Base-by-base conservation (phyloP, 2,797 vertebrate genomes). In the Gadopsis marmoratus region DNA sequence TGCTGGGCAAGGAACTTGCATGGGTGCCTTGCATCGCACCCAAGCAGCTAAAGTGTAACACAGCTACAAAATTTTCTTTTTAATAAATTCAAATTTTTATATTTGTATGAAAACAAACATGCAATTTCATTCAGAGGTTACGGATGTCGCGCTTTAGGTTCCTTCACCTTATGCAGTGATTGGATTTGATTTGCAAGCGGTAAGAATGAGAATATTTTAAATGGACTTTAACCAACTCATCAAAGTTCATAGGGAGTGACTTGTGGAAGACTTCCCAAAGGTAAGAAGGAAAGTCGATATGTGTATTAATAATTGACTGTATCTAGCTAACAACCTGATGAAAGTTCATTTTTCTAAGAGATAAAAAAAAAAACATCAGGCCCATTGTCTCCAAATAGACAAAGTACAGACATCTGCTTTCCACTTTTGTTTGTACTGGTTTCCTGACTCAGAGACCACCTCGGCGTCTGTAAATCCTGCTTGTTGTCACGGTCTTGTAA, bases 401-500 rank as follows among this genome's bases (percentile, higher is more conserved):
- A 26, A 26, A 26, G 26, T 5, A 10, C 4, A 14, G 35, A 37
- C 37, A 1, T 37, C 47, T 62, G 29, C 43, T 61, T 53, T 69
- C 64, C 62, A 6, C 41, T 55, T 45, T n/a, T 50, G 39, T 71
- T 62, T 67, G 21, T 12, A 26, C 37, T 31, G 23, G 12, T 72
- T 67, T 48, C 31, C 43, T 29, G 59, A 75, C 54, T 23, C 23
- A 14, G 3, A 45, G 66, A 48, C 50, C 56, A 35, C 70, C 14
- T 12, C 1, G 0, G 19, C 5, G 13, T 61, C 16, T 35, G 55
- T 69, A 74, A 83, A 76, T 74, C 59, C 51, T 33, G 43, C 56
- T 74, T 31, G 73, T 48, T 78, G 72, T 56, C 74, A 56, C 19
- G 0, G 37, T 62, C 21, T 64, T 45, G 51, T 76, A 72, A 72